Base-by-base conservation (phyloP, 2,797 vertebrate species). In the Sylvia borin region DNA sequence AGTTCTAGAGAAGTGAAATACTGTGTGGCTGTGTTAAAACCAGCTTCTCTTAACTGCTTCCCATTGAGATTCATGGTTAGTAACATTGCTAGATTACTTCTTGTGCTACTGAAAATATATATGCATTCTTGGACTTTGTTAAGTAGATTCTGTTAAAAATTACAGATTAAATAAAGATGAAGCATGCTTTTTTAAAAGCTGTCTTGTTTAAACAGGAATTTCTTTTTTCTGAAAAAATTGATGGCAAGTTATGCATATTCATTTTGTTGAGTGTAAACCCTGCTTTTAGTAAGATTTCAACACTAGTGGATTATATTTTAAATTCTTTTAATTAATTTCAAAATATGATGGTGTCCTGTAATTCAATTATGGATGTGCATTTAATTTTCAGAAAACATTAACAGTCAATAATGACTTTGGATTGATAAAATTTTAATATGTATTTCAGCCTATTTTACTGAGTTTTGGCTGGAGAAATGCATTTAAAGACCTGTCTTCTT, bases 401-500 rank as follows among this genome's bases (percentile, higher is more conserved):
- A 80, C n/a, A 86, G 57, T 94, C 50, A 75, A 6, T 92, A 53
- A 71, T 90, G 47, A 85, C 31, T 92, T 90, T 79, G 31, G 29
- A 67, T 61, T 89, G 48, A 92, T 81, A 81, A 89, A 61, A 87
- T 91, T 79, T 95, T 81, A 58, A 90, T 96, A 72, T 98, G 21
- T 96, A 89, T 98, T 98, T 88, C 96, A 99, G 99, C 92, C 96
- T 70, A 90, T 97, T 91, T 97, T 95, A 88, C 95, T 99, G 94
- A 97, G 98, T 89, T 99, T 99, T 98, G 97, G 97, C 67, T 99
- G 99, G 99, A 99, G 98, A 98, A 98, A 97, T 95, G 98, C 98
- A 5, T 99, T 99, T 97, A 97, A 96, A 96, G 97, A 98, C 45
- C 95, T 99, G 48, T 98, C 98, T 54, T 98, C 98, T 95, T 98